Conservation (phyloP, 2,888 invertebrate species). For the Heteromurus nitidus region DNA sequence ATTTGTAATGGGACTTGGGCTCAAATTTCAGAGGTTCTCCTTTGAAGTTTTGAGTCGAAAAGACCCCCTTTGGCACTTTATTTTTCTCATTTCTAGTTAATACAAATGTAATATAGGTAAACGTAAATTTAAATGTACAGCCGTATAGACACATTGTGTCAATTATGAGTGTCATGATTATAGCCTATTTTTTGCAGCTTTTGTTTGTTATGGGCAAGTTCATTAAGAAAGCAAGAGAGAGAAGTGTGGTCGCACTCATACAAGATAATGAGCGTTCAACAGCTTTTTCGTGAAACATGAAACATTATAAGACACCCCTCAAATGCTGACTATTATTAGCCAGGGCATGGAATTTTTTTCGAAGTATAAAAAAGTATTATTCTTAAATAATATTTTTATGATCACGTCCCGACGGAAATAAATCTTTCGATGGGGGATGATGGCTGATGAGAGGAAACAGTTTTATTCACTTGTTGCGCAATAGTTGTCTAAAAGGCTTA, state of each 20-base stretch:
- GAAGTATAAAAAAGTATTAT: slow-evolving; percentile 4
- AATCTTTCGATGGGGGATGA: slow-evolving; percentile 38
- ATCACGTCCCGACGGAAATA: slow-evolving; percentile 56
- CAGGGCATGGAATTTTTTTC: slow-evolving; percentile 15
- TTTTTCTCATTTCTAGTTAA: too few relatives aligned
- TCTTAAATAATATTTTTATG: slow-evolving; percentile 31
- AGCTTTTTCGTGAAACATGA: slow-evolving; percentile 52
- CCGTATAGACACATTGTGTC: too few relatives aligned
- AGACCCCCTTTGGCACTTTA: too few relatives aligned
- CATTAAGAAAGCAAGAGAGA: too few relatives aligned
- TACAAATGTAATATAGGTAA: too few relatives aligned
- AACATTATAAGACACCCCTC: slow-evolving; percentile 19
- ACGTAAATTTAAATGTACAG: too few relatives aligned
- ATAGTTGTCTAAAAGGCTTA: slow-evolving; percentile 27
- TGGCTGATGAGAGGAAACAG: slow-evolving; percentile 44
- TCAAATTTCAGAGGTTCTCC: too few relatives aligned
- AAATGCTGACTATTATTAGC: slow-evolving; percentile 33
- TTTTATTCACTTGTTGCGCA: slow-evolving; percentile 31
- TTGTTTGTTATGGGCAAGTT: slow-evolving; percentile 48
- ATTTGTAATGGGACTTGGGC: too few relatives aligned
- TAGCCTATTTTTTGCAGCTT: not conserved
- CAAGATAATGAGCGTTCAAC: slow-evolving; percentile 31
- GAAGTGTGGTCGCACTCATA: slow-evolving; percentile 12
- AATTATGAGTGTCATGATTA: too few relatives aligned
- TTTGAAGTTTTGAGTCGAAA: too few relatives aligned